Percentiles rank a stretch among this genome's conserved stretches.
Conservation (phyloP, 2,888 invertebrate genomes). For the Clostera curtula region DNA sequence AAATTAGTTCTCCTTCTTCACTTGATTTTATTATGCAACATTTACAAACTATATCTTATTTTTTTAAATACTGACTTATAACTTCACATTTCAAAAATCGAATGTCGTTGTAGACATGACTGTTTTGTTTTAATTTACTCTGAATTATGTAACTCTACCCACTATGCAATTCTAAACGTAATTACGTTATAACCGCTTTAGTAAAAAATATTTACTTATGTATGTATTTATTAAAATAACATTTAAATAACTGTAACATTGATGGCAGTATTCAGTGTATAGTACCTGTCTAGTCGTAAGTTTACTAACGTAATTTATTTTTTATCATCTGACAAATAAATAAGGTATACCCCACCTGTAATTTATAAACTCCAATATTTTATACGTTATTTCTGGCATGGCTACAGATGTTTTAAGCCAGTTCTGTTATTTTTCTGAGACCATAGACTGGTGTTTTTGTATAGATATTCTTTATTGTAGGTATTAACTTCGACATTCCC, state of each 20-base stretch:
- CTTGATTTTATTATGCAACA: too few species aligned
- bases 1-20: too few species aligned
- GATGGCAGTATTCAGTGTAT: constrained; percentile 65
- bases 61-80: neutral
- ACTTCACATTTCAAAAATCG: too few species aligned
- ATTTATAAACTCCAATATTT: constrained; percentile 13
- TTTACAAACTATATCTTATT: neutral
- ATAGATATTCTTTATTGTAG: constrained; percentile 12
- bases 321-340: constrained; percentile 20
- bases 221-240: constrained; percentile 23
- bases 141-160: constrained; percentile 24
- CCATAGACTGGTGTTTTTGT: too few species aligned
- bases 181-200: constrained; percentile 6
- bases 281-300: constrained; percentile 73
- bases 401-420: too few species aligned
- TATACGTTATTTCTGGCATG: too few species aligned
- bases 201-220: constrained; percentile 11
- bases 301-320: constrained; percentile 33
- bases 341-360: constrained; percentile 40
- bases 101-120: too few species aligned
- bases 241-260: constrained; percentile 22
- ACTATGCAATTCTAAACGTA: constrained; percentile 19
- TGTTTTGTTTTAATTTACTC: neutral
- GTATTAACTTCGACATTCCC: constrained; percentile 49
- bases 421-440: too few species aligned